A percentile compares a stretch with the other conserved stretches of the same genome.
These are phyloP conservation scores for Acyrthosiphon pisum DNA, from an alignment of 1,140 invertebrate species.

Conservation along the genomic window DNA sequence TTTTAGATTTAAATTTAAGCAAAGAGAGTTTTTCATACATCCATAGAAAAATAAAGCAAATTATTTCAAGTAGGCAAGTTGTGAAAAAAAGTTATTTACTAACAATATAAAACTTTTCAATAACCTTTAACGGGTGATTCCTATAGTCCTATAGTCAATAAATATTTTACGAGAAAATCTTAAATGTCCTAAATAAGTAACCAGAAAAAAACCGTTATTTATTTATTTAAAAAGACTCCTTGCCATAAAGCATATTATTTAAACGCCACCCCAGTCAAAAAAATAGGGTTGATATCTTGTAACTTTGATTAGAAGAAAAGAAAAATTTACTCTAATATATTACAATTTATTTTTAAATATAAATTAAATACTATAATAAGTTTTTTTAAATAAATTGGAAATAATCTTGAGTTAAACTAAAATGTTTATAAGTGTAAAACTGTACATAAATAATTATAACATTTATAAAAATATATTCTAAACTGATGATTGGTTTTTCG, in stretches of 20 bases:
- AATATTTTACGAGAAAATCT: background rate
- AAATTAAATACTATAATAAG: too few relatives aligned
- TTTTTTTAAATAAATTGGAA: too few relatives aligned
- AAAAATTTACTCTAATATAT: too few relatives aligned
- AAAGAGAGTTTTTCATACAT: background rate
- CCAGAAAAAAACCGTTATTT: background rate
- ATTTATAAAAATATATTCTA: too few relatives aligned
- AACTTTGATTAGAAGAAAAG: too few relatives aligned
- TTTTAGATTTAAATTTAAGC: background rate
- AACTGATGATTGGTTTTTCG: too few relatives aligned
- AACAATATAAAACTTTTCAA: conserved; percentile 36
- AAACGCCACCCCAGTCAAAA: too few relatives aligned
- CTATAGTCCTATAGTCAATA: background rate
- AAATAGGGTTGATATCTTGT: too few relatives aligned
- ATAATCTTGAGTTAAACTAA: too few relatives aligned
- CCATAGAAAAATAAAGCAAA: background rate
- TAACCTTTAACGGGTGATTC: background rate
- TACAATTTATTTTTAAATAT: too few relatives aligned
- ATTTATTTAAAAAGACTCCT: background rate
- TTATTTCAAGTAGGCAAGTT: background rate
- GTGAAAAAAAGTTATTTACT: background rate
- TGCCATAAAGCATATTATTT: background rate
- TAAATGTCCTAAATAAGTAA: background rate
- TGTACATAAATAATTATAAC: too few relatives aligned
- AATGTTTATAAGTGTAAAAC: too few relatives aligned